These are phyloP conservation scores for Microtus montanus DNA, from an alignment of 2,113 vertebrate genomes.

Conservation along the genomic window DNA sequence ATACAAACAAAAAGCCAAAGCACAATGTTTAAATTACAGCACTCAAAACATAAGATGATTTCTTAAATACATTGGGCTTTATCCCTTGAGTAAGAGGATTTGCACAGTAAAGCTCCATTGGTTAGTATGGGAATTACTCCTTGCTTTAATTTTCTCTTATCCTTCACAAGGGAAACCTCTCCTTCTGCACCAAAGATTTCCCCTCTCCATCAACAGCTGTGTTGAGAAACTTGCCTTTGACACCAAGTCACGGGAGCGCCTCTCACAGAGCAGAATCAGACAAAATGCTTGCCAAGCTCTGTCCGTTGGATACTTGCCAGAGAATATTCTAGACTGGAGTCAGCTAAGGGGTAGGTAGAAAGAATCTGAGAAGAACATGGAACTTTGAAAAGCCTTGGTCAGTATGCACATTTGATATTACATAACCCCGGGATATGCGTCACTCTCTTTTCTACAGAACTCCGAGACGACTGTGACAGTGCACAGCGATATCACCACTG, in stretches of 20 bases:
- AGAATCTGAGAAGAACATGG: background rate
- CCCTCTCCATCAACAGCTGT: background rate
- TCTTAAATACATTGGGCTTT: slow-evolving; percentile 20
- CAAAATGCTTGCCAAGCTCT: background rate
- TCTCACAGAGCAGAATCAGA: background rate
- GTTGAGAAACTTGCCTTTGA: slow-evolving; percentile 24
- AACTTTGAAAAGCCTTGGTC: background rate
- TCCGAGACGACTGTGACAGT: background rate
- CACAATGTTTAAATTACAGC: slow-evolving; percentile 51
- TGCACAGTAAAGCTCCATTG: slow-evolving; percentile 50
- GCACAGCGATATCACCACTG: background rate
- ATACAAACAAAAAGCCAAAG: slow-evolving; percentile 4
- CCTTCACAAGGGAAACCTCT: background rate
- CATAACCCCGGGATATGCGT: background rate
- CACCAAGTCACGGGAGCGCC: background rate
- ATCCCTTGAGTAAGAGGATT: background rate
- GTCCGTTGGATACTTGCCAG: background rate
- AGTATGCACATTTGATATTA: background rate
- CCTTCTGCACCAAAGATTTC: background rate
- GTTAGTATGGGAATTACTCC: background rate
- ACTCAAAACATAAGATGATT: slow-evolving; percentile 37
- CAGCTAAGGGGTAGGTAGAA: background rate
- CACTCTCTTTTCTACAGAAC: background rate
- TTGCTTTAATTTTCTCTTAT: background rate
- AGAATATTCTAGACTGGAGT: background rate